A percentile compares a stretch with the other conserved stretches of the same genome.
phyloP scores from a whole-genome alignment of 2,113 vertebrate genomes.

The Trematocara unimaculatum region DNA sequence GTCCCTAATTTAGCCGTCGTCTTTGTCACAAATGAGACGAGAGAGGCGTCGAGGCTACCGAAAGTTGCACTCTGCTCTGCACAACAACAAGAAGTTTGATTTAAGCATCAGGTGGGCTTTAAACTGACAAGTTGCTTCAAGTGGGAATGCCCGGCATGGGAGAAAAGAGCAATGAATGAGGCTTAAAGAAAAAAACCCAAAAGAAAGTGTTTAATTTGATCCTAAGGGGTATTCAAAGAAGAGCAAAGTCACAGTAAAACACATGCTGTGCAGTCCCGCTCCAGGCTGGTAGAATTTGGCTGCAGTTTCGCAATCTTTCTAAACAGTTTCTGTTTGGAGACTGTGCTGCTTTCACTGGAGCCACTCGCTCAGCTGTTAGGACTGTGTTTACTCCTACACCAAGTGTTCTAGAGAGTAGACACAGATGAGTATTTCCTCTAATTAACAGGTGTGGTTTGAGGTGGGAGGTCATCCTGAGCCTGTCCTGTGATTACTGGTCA shows the following conservation, averaged over 20 bases:
- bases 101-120: background rate
- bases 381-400: background rate
- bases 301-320: background rate
- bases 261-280: background rate
- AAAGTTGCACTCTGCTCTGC: background rate
- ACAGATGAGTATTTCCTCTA: slow-evolving; percentile 5
- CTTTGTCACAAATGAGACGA: background rate
- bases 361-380: background rate
- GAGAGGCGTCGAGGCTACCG: background rate
- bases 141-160: background rate
- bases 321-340: background rate
- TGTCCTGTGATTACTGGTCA: slow-evolving; percentile 25
- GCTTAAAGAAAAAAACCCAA: accelerated
- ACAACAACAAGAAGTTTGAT: background rate
- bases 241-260: background rate
- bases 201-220: background rate
- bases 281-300: background rate
- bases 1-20: background rate
- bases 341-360: slow-evolving; percentile 14
- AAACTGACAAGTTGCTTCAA: background rate
- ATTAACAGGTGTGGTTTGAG: slow-evolving; percentile 22
- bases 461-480: slow-evolving; percentile 2
- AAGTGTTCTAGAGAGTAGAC: background rate
- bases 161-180: background rate
- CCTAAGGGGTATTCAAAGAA: background rate